A percentile compares a stretch with the other conserved stretches of the same genome.
phyloP scores from a whole-genome alignment of 2,797 vertebrate species.

The Chloroceryle amazona region DNA sequence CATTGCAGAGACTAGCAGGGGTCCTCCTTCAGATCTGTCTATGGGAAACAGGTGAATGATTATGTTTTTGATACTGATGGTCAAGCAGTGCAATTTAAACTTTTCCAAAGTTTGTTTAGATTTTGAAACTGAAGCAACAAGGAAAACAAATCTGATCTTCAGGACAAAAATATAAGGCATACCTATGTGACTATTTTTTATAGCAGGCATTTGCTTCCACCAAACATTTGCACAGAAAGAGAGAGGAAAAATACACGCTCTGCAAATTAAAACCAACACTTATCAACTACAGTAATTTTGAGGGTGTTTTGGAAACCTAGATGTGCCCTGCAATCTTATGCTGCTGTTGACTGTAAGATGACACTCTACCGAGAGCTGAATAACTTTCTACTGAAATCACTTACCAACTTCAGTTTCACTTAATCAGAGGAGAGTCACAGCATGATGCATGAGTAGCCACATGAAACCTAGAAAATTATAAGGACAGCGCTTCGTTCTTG shows the following conservation, averaged over 20 bases:
- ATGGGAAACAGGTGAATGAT: neutral
- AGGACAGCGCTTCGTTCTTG: neutral
- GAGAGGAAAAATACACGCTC: neutral
- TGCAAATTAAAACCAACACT: neutral
- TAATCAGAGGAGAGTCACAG: neutral
- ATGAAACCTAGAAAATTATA: neutral
- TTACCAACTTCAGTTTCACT: neutral
- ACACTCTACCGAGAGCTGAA: neutral
- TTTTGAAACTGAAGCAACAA: neutral
- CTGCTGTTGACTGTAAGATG: neutral
- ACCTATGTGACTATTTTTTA: neutral
- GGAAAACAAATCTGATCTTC: neutral
- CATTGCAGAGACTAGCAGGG: neutral
- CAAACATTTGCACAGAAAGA: neutral
- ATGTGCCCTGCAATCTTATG: neutral
- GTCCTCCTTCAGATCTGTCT: neutral
- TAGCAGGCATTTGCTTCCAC: neutral
- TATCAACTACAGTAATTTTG: neutral
- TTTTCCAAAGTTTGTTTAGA: neutral
- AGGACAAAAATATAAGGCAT: neutral
- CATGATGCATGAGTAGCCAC: neutral
- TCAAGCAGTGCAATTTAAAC: neutral
- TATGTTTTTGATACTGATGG: fast-evolving
- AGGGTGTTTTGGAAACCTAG: neutral
- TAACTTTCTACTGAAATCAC: neutral